Evolutionary conservation across 2,113 vertebrate species (phyloP), one percentile per base, ranked within the genome.

Genomic region (Abramis brama): DNA sequence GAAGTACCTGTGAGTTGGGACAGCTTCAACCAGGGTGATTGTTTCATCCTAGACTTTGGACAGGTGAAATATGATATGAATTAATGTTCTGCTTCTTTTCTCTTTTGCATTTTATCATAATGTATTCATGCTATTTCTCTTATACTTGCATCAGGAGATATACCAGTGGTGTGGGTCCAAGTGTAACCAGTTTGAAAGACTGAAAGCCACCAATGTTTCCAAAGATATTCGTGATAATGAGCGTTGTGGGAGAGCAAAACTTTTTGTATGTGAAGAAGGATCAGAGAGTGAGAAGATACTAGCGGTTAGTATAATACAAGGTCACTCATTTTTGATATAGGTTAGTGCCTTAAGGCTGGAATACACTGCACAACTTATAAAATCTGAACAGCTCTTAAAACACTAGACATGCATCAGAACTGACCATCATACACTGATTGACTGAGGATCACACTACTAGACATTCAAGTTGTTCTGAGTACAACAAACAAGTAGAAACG

Each of bases 1-100:
- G 98, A 99, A 92, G 97, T 99, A 25, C 92, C 96, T 0, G 96
- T 99, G 88, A 95, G 89, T 94, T 99, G 98, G 98, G 96, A 97
- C 1, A 99, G 97, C 94, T 99, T 99, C 94, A 99, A 98, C 94
- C 95, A 89, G 0, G 97, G 97, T 0, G 98, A 99, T 90, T 99
- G 98, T 70, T 99, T 99, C 95, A 99, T 99, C 93, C 91, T 99
- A 91, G 98, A 99, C 92, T 94, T 99, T 21, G 98, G 97, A 84
- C 90, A 90, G 0, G 98, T 99, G 91, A 97, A 97, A 36, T 91
- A 36, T 21, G 91, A 36, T 21, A 25, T 11, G 43, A 45, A 62
- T 21, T 0, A 23, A 33, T 27, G 0, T 19, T 23, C 55, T 68
- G 6, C 55, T 15, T 52, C 33, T 27, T 64, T 30, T 62, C 8